These are phyloP conservation scores for Hydropsyche tenuis DNA, from an alignment of 1,140 invertebrate genomes.

Conservation along the genomic window DNA sequence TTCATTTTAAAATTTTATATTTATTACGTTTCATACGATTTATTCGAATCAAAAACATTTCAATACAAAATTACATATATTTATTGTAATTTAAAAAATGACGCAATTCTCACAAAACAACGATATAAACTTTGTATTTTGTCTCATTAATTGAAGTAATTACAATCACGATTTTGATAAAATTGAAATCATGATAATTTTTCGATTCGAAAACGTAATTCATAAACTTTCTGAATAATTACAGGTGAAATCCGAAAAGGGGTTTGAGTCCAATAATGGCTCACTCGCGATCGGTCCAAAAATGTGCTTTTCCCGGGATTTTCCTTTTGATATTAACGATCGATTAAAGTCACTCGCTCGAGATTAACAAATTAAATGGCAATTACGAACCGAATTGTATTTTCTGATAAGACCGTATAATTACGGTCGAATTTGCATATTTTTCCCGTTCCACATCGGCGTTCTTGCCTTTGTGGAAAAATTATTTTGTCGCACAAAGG, in stretches of 20 bases:
- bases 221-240: too few relatives aligned
- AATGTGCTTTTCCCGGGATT: neutral
- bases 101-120: too few relatives aligned
- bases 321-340: constrained; percentile 11
- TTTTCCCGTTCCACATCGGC: neutral
- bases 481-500: constrained; percentile 9
- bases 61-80: too few relatives aligned
- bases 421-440: constrained; percentile 16
- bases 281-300: neutral
- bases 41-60: too few relatives aligned
- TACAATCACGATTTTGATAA: too few relatives aligned
- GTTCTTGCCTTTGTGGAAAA: constrained; percentile 18
- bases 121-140: too few relatives aligned
- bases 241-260: neutral
- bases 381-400: constrained; percentile 25
- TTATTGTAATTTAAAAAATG: too few relatives aligned
- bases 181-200: too few relatives aligned
- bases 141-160: too few relatives aligned
- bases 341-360: constrained; percentile 18
- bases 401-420: constrained; percentile 22
- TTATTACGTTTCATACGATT: too few relatives aligned
- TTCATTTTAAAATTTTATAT: too few relatives aligned
- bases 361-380: constrained; percentile 28
- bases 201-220: too few relatives aligned
- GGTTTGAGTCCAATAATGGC: constrained; percentile 3